A percentile compares a stretch with the other conserved stretches of the same genome.
phyloP scores from a whole-genome alignment of 2,797 vertebrate genomes.

The Triplophysa bombifrons region DNA sequence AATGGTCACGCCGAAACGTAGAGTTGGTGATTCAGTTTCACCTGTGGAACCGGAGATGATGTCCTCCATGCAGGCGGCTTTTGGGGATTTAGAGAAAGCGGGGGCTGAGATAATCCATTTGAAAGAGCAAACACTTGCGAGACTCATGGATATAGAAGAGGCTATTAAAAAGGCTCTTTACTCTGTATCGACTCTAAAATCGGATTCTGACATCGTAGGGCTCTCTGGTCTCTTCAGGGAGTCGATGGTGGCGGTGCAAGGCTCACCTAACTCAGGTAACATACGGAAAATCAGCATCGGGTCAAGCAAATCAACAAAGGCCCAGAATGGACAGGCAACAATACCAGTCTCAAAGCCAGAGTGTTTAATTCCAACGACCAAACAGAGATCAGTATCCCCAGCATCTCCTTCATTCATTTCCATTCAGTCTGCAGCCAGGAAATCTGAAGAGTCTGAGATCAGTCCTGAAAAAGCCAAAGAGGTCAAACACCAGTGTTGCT shows the following conservation, averaged over 20 bases:
- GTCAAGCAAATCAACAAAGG: conserved; percentile 77
- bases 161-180: conserved; percentile 91
- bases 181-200: conserved; percentile 90
- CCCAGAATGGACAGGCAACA: conserved; percentile 39
- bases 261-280: conserved; percentile 67
- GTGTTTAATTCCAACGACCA: conserved; percentile 59
- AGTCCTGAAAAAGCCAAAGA: conserved; percentile 43
- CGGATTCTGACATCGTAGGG: conserved; percentile 83
- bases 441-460: conserved; percentile 62
- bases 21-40: conserved; percentile 54
- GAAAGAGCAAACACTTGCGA: conserved; percentile 91
- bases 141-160: conserved; percentile 89
- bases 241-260: conserved; percentile 77
- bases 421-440: conserved; percentile 85
- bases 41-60: conserved; percentile 66
- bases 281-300: conserved; percentile 81
- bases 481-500: conserved; percentile 59
- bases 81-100: conserved; percentile 89
- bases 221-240: conserved; percentile 87
- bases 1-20: conserved; percentile 57
- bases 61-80: conserved; percentile 83
- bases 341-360: conserved; percentile 53
- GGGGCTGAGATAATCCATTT: conserved; percentile 88
- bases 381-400: conserved; percentile 72
- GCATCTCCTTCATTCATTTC: conserved; percentile 89